A percentile compares a stretch with the other conserved stretches of the same genome.
These are phyloP conservation scores for Coluber constrictor DNA, from an alignment of 2,797 vertebrate species.

Conservation along the genomic window DNA sequence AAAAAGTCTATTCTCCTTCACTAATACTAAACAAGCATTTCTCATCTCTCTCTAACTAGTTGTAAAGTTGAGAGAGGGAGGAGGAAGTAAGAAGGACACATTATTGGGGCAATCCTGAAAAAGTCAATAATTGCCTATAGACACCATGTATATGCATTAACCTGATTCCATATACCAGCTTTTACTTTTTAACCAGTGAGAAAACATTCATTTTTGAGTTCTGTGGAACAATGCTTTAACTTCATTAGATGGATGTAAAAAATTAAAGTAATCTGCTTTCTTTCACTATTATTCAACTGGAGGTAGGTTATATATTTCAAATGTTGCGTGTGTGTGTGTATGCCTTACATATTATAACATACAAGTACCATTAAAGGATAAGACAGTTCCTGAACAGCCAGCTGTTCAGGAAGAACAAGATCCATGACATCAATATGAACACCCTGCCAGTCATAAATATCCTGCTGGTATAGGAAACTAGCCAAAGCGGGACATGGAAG, in stretches of 20 bases:
- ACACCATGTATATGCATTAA: conserved; percentile 52
- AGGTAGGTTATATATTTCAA: neutral
- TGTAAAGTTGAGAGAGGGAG: neutral
- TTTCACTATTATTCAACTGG: neutral
- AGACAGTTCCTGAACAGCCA: neutral
- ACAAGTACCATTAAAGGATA: neutral
- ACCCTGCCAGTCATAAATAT: no score
- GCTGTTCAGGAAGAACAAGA: no score
- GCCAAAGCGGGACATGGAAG: no score
- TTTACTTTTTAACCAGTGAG: conserved; percentile 43
- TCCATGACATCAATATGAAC: no score
- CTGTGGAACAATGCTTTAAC: conserved; percentile 40
- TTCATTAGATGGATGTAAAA: neutral
- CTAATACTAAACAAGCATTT: conserved; percentile 17
- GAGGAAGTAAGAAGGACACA: neutral
- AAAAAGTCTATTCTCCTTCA: conserved; percentile 18
- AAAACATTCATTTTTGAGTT: conserved; percentile 45
- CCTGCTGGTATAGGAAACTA: no score
- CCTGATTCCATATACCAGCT: conserved; percentile 41
- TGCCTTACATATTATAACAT: neutral
- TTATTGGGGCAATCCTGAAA: neutral
- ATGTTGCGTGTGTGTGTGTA: neutral
- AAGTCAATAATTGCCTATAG: conserved; percentile 37
- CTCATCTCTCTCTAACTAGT: neutral
- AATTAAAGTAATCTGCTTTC: neutral